Percentiles rank a stretch among this genome's conserved stretches.
These are phyloP conservation scores for Stenurella melanura DNA, from an alignment of 2,888 invertebrate species.

Conservation along the genomic window DNA sequence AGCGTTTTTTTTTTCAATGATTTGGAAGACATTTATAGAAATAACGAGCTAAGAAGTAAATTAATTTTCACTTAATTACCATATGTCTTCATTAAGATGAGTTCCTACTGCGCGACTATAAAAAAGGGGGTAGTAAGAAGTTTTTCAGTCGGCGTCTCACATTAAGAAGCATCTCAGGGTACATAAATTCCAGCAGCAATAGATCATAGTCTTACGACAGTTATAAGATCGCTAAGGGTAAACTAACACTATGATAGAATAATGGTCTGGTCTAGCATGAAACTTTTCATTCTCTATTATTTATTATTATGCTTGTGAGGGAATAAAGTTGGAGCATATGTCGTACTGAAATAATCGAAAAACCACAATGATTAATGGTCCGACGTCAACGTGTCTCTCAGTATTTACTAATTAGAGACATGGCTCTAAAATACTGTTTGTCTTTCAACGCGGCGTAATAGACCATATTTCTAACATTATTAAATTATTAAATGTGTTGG, in stretches of 20 bases:
- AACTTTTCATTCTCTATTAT: conserved; percentile 32
- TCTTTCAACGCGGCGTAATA: not conserved
- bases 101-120: conserved; percentile 9
- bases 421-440: conserved; percentile 7
- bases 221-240: conserved; percentile 47
- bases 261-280: conserved; percentile 28
- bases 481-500: not conserved
- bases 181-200: conserved; percentile 51
- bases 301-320: conserved; percentile 14
- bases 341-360: conserved; percentile 19
- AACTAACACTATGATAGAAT: conserved; percentile 16
- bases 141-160: conserved; percentile 38
- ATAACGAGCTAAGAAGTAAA: conserved; percentile 12
- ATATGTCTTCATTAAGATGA: conserved; percentile 27
- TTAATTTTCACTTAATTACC: conserved; percentile 19
- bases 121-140: conserved; percentile 20
- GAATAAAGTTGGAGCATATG: conserved; percentile 5
- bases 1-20: not conserved
- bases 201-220: conserved; percentile 50
- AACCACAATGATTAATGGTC: conserved; percentile 15
- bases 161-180: conserved; percentile 46
- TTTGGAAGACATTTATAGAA: not conserved
- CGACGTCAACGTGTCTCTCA: conserved; percentile 25
- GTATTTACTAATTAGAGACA: conserved; percentile 25
- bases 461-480: not conserved